Base-by-base conservation (phyloP, 2,888 invertebrate species). In the Mantis religiosa region DNA sequence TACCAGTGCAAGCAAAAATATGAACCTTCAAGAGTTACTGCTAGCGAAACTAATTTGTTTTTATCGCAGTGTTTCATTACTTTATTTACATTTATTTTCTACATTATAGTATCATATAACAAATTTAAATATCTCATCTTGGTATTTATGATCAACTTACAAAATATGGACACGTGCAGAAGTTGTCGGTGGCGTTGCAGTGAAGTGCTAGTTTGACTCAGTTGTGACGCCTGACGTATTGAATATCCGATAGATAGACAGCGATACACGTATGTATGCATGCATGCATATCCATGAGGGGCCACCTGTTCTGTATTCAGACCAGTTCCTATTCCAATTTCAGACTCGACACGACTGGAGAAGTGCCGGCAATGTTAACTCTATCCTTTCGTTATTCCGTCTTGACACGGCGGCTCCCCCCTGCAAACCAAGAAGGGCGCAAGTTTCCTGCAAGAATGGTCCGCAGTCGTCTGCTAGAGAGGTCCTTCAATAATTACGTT, bases 301-400 rank as follows among this genome's bases (percentile, higher is more conserved):
- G 27, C 85, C 27, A 85, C 88, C 88, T 88, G 85, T 82, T 88
- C 88, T 85, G 88, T 88, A 88, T 88, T 88, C 88, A 85, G 85
- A 88, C 84, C 88, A 54, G 84, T 84, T 88, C 47, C 88, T 81
- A 88, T 83, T 88, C 88, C 88, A 88, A 88, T 88, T 88, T 85
- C 88, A 88, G 85, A 88, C 88, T 85, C 88, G 88, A 84, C 88
- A 81, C 88, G 41, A 85, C 27, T 54, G 54, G 85, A 86, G 86
- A 86, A 86, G 54, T 85, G 85, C 47, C 28, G 54, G 54, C 27
- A 85, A 54, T 86, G 86, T 81, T 47, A 86, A 86, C 86, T 28
- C 81, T 81, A 41, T 81, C 54, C 81, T 81, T 86, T 86, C 86
- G 81, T 47, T 85, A 85, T 47, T 47, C 85, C 34, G 85, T 28